Evolutionary conservation across 1,140 invertebrate genomes (phyloP).

Genomic region (Brachionus koreanus): DNA sequence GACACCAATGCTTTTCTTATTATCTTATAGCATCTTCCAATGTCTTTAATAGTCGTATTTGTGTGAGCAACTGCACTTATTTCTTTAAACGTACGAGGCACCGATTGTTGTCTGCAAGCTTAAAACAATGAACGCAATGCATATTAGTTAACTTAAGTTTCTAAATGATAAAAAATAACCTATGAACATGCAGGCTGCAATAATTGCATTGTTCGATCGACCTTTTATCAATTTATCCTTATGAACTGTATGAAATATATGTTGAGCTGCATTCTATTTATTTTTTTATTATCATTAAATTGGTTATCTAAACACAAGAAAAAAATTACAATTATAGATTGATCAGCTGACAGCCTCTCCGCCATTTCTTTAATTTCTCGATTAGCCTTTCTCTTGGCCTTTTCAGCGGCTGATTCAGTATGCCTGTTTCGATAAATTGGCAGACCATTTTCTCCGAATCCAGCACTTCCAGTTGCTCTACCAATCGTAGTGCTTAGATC

Average conservation of each 20-base stretch:
- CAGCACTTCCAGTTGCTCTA: constrained; percentile 76
- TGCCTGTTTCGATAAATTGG: constrained; percentile 86
- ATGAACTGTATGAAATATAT: constrained; percentile 56
- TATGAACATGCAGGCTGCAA: constrained; percentile 96
- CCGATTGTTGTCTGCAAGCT: constrained; percentile 94
- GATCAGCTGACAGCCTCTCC: constrained; percentile 30
- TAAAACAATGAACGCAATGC: background rate
- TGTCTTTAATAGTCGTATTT: constrained; percentile 78
- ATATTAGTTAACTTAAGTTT: background rate
- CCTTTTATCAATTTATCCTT: constrained; percentile 93
- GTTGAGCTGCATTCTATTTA: constrained; percentile 40
- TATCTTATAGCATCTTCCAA: constrained; percentile 90
- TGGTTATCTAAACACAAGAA: background rate
- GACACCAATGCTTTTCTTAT: constrained; percentile 72
- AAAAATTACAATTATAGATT: constrained; percentile 26
- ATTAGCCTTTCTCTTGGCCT: constrained; percentile 29
- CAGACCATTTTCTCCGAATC: constrained; percentile 78
- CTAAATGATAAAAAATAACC: background rate
- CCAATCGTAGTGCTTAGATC: constrained; percentile 95
- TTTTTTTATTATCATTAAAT: background rate
- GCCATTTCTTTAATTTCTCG: constrained; percentile 37
- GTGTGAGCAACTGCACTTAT: constrained; percentile 42
- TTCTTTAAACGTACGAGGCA: constrained; percentile 94
- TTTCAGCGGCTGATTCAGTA: constrained; percentile 48
- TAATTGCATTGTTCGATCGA: constrained; percentile 92